phyloP scores from a whole-genome alignment of 2,888 invertebrate species.

The Lasioglossum malachurum region DNA sequence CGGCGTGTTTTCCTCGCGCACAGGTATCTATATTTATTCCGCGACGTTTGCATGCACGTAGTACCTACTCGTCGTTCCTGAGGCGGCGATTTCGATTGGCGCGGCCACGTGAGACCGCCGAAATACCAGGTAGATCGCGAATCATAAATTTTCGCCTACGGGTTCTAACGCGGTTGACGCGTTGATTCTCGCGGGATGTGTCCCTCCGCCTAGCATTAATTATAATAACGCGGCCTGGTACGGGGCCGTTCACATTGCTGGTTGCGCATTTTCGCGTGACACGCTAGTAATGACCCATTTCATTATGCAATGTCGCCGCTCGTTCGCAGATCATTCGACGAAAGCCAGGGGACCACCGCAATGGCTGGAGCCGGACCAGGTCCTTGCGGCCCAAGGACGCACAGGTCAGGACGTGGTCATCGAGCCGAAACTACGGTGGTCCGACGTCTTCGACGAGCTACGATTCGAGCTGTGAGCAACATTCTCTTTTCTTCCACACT shows the following conservation, averaged over 20 bases:
- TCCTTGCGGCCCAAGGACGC: constrained; percentile 73
- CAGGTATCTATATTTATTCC: constrained; percentile 66
- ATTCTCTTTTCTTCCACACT: background rate
- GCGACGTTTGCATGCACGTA: constrained; percentile 53
- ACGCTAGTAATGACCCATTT: constrained; percentile 13
- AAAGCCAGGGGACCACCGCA: constrained; percentile 72
- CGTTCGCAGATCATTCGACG: constrained; percentile 69
- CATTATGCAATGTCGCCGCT: constrained; percentile 31
- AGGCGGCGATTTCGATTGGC: constrained; percentile 44
- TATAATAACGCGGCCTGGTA: background rate
- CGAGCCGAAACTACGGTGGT: constrained; percentile 75
- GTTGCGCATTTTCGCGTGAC: constrained; percentile 3
- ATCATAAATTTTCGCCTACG: constrained; percentile 53
- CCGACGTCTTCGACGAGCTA: constrained; percentile 74
- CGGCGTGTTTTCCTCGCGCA: constrained; percentile 43
- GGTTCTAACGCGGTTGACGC: background rate
- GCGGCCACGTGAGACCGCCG: constrained; percentile 55
- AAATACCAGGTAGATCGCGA: constrained; percentile 61
- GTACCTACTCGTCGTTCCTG: constrained; percentile 16
- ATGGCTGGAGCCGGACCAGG: constrained; percentile 79
- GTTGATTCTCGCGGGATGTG: background rate
- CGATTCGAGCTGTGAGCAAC: constrained; percentile 80
- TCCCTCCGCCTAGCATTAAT: background rate
- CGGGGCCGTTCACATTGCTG: background rate
- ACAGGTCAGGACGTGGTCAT: constrained; percentile 77